A percentile compares a stretch with the other conserved stretches of the same genome.
These are phyloP conservation scores for Perizoma affinitatum DNA, from an alignment of 2,888 invertebrate species.

Conservation along the genomic window DNA sequence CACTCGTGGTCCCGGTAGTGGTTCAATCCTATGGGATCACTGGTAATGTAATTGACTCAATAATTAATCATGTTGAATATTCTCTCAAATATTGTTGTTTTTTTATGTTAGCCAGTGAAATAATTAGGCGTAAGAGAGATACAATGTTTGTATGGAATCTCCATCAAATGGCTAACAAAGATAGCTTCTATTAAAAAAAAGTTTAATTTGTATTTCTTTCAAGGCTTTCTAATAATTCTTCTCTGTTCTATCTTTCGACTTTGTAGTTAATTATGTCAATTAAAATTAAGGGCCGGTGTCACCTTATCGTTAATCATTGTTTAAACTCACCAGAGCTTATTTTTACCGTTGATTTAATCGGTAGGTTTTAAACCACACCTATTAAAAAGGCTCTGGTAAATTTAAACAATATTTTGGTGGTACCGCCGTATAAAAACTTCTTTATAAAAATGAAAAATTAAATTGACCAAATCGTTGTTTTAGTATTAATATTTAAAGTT, in stretches of 20 bases:
- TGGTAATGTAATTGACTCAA: no score
- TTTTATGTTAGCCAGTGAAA: not conserved
- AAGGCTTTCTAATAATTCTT: constrained; percentile 3
- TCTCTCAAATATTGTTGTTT: no score
- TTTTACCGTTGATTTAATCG: not conserved
- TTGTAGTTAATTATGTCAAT: constrained; percentile 61
- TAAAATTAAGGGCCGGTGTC: constrained; percentile 36
- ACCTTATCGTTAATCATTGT: constrained; percentile 6
- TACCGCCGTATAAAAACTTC: constrained; percentile 45
- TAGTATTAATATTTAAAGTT: constrained; percentile 54
- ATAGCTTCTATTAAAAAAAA: not conserved
- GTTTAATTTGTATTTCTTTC: not conserved
- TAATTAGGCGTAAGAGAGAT: not conserved
- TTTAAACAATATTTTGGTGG: constrained; percentile 7
- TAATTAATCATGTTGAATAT: no score
- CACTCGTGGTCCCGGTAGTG: no score
- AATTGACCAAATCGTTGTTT: constrained; percentile 73
- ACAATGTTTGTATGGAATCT: not conserved
- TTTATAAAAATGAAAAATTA: constrained; percentile 54
- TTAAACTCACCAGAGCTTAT: constrained; percentile 3
- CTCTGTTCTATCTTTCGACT: constrained; percentile 18
- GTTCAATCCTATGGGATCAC: no score
- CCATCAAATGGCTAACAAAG: not conserved
- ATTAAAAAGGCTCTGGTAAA: not conserved
- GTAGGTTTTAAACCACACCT: no score